Evolutionary conservation across 2,797 vertebrate genomes (phyloP).

Genomic region (Clarias laeviceps): DNA sequence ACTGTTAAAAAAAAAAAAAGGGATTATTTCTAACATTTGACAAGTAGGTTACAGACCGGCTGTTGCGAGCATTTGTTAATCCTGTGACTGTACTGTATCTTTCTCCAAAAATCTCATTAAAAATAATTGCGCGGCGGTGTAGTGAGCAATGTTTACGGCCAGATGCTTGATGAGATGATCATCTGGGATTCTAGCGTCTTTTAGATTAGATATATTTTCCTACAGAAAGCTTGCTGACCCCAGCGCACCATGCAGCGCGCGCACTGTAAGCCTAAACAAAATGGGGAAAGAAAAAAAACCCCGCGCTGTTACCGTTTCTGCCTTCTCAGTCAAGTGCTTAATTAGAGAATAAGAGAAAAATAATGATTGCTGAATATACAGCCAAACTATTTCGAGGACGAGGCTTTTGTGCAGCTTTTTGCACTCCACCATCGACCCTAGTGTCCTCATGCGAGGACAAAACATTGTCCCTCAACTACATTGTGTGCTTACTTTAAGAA

Average conservation of each 20-base stretch:
- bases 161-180: not conserved
- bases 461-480: too few species aligned
- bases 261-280: not conserved
- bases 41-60: not conserved
- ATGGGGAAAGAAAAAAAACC: too few species aligned
- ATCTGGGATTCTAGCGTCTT: not conserved
- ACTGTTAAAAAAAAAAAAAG: too few species aligned
- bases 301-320: not conserved
- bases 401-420: too few species aligned
- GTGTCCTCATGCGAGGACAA: too few species aligned
- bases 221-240: not conserved
- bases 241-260: not conserved
- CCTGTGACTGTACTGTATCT: not conserved
- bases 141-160: not conserved
- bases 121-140: not conserved
- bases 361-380: too few species aligned
- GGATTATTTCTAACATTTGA: too few species aligned
- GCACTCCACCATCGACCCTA: too few species aligned
- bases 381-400: too few species aligned
- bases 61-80: not conserved
- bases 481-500: too few species aligned
- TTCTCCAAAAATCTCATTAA: not conserved
- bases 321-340: not conserved
- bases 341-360: not conserved
- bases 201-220: not conserved